Evolutionary conservation across 2,113 vertebrate genomes (phyloP), one percentile per base, ranked within the genome.

Genomic region (Tonatia bakeri): DNA sequence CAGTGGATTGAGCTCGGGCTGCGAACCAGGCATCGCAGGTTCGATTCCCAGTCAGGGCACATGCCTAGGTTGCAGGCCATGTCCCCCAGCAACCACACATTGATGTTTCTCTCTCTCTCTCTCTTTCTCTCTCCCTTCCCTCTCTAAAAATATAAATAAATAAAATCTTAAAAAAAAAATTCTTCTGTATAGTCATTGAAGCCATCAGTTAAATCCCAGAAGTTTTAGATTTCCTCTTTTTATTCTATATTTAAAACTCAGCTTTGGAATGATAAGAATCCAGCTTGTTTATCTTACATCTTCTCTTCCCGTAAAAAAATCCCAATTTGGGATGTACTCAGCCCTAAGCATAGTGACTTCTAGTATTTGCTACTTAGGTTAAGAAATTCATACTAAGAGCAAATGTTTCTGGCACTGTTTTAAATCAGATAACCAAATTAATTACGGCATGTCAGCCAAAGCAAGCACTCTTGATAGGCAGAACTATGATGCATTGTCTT

Each of bases 381-480:
- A 93, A 95, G 94, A 93, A 97, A 94, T 91, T 72, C 87, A 95
- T 96, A 80, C 91, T 97, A 97, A 97, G 96, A 97, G 75, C 94
- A 98, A 97, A 96, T 98, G 89, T 95, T 95, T 84, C 72, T 94
- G 92, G 94, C 70, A 75, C 82, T 86, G 73, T 96, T 97, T 96
- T 94, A 47, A 95, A 93, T 98, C 96, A 97, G 93, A 96, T 98
- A 96, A 94, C 87, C 77, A 45, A 36, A 94, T 90, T 90, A 97
- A 98, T 93, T 67, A 36, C 36, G 92, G 52, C 38, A 17, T 95
- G 65, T 91, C 93, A 97, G 84, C 96, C 97, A 98, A 97, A 96
- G 83, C 64, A 94, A 81, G n/a, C 69, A 5, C 64, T 85, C 96
- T 97, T 88, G 81, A 96, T 94, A 95, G n/a, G 45, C 26, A 69